Conservation (phyloP, 2,113 vertebrate genomes). For the Hippocampus guttulatus region DNA sequence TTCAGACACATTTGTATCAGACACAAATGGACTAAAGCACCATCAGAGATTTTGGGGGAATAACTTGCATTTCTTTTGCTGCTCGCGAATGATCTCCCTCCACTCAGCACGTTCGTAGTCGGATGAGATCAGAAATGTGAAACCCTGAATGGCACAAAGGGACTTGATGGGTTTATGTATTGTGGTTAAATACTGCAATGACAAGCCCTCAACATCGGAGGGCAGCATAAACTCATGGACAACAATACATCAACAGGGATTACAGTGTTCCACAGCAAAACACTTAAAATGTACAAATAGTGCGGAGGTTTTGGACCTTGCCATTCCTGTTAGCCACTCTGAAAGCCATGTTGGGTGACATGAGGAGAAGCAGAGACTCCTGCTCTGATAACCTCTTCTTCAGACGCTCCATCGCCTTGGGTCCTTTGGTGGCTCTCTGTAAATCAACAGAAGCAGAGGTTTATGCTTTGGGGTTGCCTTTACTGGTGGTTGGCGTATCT, state of each 20-base stretch:
- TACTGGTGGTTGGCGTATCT: too few relatives aligned
- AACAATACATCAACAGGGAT: background rate
- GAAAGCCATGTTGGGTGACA: slow-evolving; percentile 94
- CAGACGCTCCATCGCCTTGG: slow-evolving; percentile 83
- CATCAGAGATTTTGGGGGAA: background rate
- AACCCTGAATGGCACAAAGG: slow-evolving; percentile 69
- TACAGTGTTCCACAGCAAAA: background rate
- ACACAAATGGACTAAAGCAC: background rate
- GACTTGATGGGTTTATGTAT: too few relatives aligned
- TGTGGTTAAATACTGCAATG: background rate
- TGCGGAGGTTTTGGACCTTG: slow-evolving; percentile 71
- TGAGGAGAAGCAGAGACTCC: slow-evolving; percentile 86
- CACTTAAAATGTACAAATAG: background rate
- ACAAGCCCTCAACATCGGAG: slow-evolving; percentile 32
- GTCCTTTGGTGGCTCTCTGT: slow-evolving; percentile 87
- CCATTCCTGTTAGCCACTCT: slow-evolving; percentile 85
- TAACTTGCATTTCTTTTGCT: slow-evolving; percentile 92
- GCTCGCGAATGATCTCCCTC: slow-evolving; percentile 87
- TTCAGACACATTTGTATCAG: background rate
- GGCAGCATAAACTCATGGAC: slow-evolving; percentile 31
- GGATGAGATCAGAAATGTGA: slow-evolving; percentile 88
- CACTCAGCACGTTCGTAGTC: slow-evolving; percentile 93
- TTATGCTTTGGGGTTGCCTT: background rate
- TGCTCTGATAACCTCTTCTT: slow-evolving; percentile 92
- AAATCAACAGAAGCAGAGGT: slow-evolving; percentile 12